A percentile compares a stretch with the other conserved stretches of the same genome.
Evolutionary conservation across 2,797 vertebrate genomes (phyloP).

Genomic region (Chromis chromis): DNA sequence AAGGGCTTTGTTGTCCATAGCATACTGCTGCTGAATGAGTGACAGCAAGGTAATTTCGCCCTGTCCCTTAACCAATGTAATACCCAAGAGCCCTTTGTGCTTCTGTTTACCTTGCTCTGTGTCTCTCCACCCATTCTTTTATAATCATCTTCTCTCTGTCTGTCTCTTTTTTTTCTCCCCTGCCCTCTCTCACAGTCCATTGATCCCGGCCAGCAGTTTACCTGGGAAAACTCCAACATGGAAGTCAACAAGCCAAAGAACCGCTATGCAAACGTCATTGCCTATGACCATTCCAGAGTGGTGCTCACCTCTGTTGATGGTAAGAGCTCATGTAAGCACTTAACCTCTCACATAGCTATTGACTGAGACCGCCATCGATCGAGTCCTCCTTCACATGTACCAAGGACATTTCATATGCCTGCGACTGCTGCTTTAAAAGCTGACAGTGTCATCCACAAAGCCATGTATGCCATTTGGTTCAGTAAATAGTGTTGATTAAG

Average conservation of each 20-base stretch:
- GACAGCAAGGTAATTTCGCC: slow-evolving; percentile 28
- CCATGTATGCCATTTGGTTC: not conserved
- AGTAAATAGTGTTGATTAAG: not conserved
- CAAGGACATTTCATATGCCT: slow-evolving; percentile 19
- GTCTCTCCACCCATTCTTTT: not conserved
- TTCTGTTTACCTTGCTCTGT: not conserved
- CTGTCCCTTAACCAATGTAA: slow-evolving; percentile 2
- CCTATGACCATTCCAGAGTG: slow-evolving; percentile 95
- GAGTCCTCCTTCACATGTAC: slow-evolving; percentile 27
- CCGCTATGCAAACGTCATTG: slow-evolving; percentile 96
- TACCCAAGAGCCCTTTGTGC: slow-evolving; percentile 35
- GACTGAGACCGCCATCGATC: slow-evolving; percentile 35
- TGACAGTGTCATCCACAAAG: slow-evolving; percentile 13
- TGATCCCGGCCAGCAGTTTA: slow-evolving; percentile 96
- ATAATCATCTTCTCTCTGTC: slow-evolving; percentile 18
- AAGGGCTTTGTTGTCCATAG: slow-evolving; percentile 39
- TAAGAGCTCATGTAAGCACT: slow-evolving; percentile 76
- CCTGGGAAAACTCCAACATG: slow-evolving; percentile 97
- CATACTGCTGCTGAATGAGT: slow-evolving; percentile 1
- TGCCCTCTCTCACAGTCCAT: slow-evolving; percentile 87
- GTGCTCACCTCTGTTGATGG: slow-evolving; percentile 94
- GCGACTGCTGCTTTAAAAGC: slow-evolving; percentile 16
- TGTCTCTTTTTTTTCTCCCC: slow-evolving; percentile 15
- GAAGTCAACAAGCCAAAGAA: slow-evolving; percentile 99
- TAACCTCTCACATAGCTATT: slow-evolving; percentile 35